Base-by-base conservation (phyloP, 2,797 vertebrate species). In the Acanthurus lineatus region DNA sequence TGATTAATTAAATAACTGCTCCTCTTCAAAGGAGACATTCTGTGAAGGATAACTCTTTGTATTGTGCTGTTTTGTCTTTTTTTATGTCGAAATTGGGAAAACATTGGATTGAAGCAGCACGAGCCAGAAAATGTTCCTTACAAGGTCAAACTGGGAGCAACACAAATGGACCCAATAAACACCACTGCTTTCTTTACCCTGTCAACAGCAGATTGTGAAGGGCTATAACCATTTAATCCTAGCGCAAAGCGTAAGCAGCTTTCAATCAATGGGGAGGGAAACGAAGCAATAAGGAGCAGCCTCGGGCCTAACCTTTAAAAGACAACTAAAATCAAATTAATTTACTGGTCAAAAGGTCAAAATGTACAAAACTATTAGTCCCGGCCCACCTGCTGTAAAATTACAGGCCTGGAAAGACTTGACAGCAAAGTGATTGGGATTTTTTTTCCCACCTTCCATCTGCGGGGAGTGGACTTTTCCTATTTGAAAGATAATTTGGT, bases 271-370 rank as follows among this genome's bases (percentile, higher is more conserved):
- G 93, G 67, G 38, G 83, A 85, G 80, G 76, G 81, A 93, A 94
- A 95, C 88, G 91, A 93, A 89, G 81, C 91, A 88, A 92, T 92
- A 90, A 90, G 86, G 83, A 89, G 84, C 63, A 52, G 89, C 91
- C 86, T 87, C 40, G 5, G 90, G 90, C 84, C 85, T 90, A 93
- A 95, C 94, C 95, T 95, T 94, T 95, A 88, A 95, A 95, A 94
- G 91, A 93, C 92, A 91, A 91, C 90, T 73, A 79, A 92, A 92
- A 93, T 93, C 85, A 91, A 94, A 91, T 92, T 93, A 94, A 95
- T 94, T 91, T 92, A 91, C 86, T 71, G 89, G 95, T 93, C 94
- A 95, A 94, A 94, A 92, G 92, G 94, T 93, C 91, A 93, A 82
- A 85, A 90, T 69, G 69, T 90, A 93, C 87, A 84, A 91, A 90